Evolutionary conservation across 2,797 vertebrate species (phyloP), one percentile per base, ranked within the genome.

Genomic region (Rallus crepitans): DNA sequence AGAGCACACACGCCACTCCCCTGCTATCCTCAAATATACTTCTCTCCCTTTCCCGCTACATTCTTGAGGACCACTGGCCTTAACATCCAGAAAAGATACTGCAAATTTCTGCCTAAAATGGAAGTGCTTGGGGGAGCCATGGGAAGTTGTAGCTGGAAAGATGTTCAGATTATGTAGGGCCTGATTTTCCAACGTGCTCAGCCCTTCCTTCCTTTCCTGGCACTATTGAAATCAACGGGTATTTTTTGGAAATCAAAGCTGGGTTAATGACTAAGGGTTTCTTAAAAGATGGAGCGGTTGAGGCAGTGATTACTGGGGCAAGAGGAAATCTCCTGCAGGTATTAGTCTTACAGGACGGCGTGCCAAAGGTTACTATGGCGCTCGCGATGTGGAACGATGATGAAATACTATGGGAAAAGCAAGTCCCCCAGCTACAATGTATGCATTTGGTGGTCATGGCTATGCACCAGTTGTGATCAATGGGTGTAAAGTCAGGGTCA

Each of bases 401-500:
- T 98, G 97, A 98, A 97, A 97, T 96, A 98, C 96, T 96, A 61
- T 97, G 97, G 97, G 97, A 97, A 96, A 97, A 97, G 93, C 95
- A 87, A 91, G 95, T 97, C 97, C 95, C 95, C 95, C 94, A 94
- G 95, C 96, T 94, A 35, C 95, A 95, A 8, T 16, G 89, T 77
- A n/a, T 96, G 95, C 95, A 93, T 97, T 96, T 95, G 96, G 95
- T 97, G 96, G 97, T 97, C 97, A 96, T 96, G 96, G 97, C 94
- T 97, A 96, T 96, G 97, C 97, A 95, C 97, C 96, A n/a, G 71
- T 98, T 97, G 97, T 97, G 97, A 98, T 98, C 97, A 97, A 97
- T 97, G 97, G 95, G 84, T 97, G 96, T 96, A 96, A 97, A 97
- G 96, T 45, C 96, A 84, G 97, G 97, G 97, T 97, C 97, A 97